A percentile compares a stretch with the other conserved stretches of the same genome.
phyloP scores from a whole-genome alignment of 2,888 invertebrate genomes.

The Epirrhoe alternata region DNA sequence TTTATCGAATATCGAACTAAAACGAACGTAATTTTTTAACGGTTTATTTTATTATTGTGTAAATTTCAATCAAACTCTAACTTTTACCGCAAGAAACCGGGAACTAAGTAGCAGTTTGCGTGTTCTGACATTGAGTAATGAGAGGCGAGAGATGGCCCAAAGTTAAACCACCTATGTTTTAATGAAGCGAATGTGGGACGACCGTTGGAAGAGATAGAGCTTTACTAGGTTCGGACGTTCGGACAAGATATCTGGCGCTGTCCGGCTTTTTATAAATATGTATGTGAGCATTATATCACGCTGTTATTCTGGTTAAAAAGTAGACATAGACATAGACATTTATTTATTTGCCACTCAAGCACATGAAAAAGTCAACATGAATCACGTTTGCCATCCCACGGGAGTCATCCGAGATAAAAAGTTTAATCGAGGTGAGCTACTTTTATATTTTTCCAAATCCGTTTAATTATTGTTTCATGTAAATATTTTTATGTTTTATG shows the following conservation, averaged over 20 bases:
- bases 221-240: slow-evolving; percentile 48
- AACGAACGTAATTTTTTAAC: not conserved
- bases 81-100: slow-evolving; percentile 25
- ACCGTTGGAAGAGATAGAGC: slow-evolving; percentile 59
- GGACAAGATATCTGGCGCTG: too few species aligned
- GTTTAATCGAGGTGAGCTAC: too few species aligned
- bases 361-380: too few species aligned
- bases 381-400: too few species aligned
- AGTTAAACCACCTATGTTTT: slow-evolving; percentile 73
- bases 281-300: slow-evolving; percentile 5
- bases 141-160: slow-evolving; percentile 67
- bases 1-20: too few species aligned
- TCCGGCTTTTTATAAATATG: slow-evolving; percentile 32
- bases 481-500: too few species aligned
- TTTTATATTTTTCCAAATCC: too few species aligned
- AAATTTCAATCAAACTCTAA: slow-evolving; percentile 6
- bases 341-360: too few species aligned
- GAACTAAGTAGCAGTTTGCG: slow-evolving; percentile 66
- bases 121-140: slow-evolving; percentile 77
- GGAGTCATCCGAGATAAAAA: too few species aligned
- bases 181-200: slow-evolving; percentile 70
- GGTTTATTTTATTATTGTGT: not conserved
- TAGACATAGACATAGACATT: too few species aligned
- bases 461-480: too few species aligned
- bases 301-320: not conserved